Evolutionary conservation across 2,888 invertebrate species (phyloP).

Genomic region (Drosophila prolongata): DNA sequence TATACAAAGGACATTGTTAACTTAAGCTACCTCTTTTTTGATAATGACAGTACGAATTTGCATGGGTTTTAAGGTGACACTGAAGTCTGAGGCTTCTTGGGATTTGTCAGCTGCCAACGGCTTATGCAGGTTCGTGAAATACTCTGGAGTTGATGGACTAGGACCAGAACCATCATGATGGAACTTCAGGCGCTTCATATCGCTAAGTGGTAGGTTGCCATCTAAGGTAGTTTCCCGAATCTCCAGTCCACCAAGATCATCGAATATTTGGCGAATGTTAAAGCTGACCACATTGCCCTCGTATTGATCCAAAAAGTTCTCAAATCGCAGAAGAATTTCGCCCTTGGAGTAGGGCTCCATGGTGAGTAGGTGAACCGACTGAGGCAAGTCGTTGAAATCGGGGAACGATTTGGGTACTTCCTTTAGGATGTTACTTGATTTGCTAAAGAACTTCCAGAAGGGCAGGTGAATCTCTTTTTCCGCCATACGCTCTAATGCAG

Average conservation of each 20-base stretch:
- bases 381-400: slow-evolving; percentile 85
- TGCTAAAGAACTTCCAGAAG: slow-evolving; percentile 87
- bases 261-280: slow-evolving; percentile 85
- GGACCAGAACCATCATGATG: slow-evolving; percentile 55
- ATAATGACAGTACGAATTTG: slow-evolving; percentile 37
- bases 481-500: slow-evolving; percentile 84
- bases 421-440: slow-evolving; percentile 79
- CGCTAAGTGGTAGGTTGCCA: slow-evolving; percentile 88
- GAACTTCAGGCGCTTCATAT: slow-evolving; percentile 83
- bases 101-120: slow-evolving; percentile 55
- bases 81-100: slow-evolving; percentile 59
- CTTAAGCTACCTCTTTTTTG: slow-evolving; percentile 1
- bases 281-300: slow-evolving; percentile 84
- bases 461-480: slow-evolving; percentile 86
- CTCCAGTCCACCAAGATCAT: slow-evolving; percentile 85
- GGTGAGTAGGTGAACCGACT: slow-evolving; percentile 90
- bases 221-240: slow-evolving; percentile 88
- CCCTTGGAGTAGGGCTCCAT: slow-evolving; percentile 90
- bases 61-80: slow-evolving; percentile 42
- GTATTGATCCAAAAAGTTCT: slow-evolving; percentile 89
- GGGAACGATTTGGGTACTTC: slow-evolving; percentile 83
- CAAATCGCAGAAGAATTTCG: slow-evolving; percentile 89
- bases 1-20: too few relatives aligned
- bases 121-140: slow-evolving; percentile 56
- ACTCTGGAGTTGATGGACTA: slow-evolving; percentile 42